Evolutionary conservation across 2,113 vertebrate species (phyloP), one percentile per base, ranked within the genome.

Genomic region (Macroglossus sobrinus): DNA sequence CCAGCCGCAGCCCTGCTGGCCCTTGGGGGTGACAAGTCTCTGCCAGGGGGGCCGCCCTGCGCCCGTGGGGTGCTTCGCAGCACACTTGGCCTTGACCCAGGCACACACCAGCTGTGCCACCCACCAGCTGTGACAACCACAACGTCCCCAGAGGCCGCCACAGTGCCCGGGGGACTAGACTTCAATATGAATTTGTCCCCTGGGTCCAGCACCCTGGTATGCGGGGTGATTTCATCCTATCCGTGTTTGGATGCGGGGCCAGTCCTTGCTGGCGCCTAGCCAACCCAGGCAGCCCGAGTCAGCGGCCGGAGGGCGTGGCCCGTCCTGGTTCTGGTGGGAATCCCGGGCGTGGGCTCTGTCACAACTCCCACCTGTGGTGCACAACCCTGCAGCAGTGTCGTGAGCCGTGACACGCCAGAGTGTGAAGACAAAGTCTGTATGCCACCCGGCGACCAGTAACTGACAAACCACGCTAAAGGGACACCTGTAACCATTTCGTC

Each of bases 321-420:
- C 1, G 1, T 33, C 10, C 35, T 33, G 12, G 21, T 38, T 40
- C 16, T 7, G 16, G 8, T 3, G 18, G 16, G 15, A 40, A 7
- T 30, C 78, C 18, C 53, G 26, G 9, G 14, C 11, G 22, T 7
- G 43, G 53, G 40, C 16, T n/a, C 45, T 19, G 35, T 18, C 38
- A 24, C 68, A 30, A 14, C 0, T 7, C 53, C 30, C 5, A 28
- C 1, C 7, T 2, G 30, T 8, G 15, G 35, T 0, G 3, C 53
- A 33, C 68, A 22, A 4, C 13, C 63, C 5, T 14, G 14, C 11
- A 0, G 47, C 1, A 21, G 64, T 28, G 53, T 4, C 4, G 6
- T 30, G 64, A 74, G 21, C 55, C 43, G 4, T 3, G 4, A 12
- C 18, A 15, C 3, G 30, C 28, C 38, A 10, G 35, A 26, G 5